Base-by-base conservation (phyloP, 1,140 invertebrate species). In the Tetragonula clypearis region DNA sequence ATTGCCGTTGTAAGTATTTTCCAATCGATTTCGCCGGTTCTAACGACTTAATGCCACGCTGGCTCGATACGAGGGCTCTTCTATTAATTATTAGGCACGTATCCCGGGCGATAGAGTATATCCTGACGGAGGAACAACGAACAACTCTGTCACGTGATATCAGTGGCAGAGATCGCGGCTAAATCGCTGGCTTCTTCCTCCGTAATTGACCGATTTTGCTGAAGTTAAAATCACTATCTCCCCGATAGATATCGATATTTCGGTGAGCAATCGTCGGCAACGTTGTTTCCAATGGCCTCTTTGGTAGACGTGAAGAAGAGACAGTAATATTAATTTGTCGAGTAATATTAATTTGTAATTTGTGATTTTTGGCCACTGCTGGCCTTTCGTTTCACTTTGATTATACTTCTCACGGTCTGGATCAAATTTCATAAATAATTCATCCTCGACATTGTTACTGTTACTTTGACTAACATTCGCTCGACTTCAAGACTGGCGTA, bases 1-100 rank as follows among this genome's bases (percentile, higher is more conserved):
- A 90, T 90, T 90, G 68, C 84, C 78, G 65, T 87, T 82, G 65
- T 85, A 87, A 89, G 79, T 82, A 87, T 90, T 90, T 62, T 90
- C 81, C 83, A 84, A 90, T 86, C 88, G 80, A 84, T 88, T 79
- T 78, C 79, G 41, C 80, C 68, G 53, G 65, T 76, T 80, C 77
- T 88, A 86, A 90, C 79, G 82, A 90, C 86, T 90, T 90, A 90
- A 90, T 90, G 82, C 60, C 74, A 89, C 69, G 23, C 69, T 17
- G 56, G 66, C 26, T 21, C 23, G n/a, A 30, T 73, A 84, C 56
- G 78, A 77, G 86, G 81, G 74, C 35, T 81, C 71, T 79, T 81
- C n/a, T 75, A 74, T 86, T 89, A 84, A 87, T 89, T 89, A 87
- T 89, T 84, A 84, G 65, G 68, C 30, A 15, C 62, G 26, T 30